Conservation (phyloP, 2,797 vertebrate genomes). For the Hypotaenidia philippensis region DNA sequence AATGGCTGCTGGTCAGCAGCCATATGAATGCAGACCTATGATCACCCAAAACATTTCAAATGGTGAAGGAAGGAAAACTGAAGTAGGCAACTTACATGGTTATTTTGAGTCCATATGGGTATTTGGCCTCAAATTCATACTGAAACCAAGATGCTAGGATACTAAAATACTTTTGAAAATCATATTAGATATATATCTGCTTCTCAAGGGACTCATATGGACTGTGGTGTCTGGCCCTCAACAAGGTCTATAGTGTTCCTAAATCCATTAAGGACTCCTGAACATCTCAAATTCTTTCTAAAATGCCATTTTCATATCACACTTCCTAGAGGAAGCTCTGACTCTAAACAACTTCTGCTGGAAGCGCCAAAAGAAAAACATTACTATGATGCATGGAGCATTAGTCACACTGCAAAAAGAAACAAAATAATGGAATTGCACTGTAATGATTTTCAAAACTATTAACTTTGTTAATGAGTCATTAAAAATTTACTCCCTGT, state of each 20-base stretch:
- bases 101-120: not conserved
- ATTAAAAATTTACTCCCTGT: constrained; percentile 67
- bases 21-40: not conserved
- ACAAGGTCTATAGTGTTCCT: not conserved
- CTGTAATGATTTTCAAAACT: constrained; percentile 60
- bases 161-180: not conserved
- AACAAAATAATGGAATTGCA: constrained; percentile 55
- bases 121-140: not conserved
- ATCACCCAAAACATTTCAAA: not conserved
- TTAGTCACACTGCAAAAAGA: constrained; percentile 38
- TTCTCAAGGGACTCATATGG: not conserved
- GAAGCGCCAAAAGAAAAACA: constrained; percentile 35
- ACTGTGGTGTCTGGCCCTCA: not conserved
- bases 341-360: constrained; percentile 28
- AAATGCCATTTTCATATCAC: not conserved
- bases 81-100: not conserved
- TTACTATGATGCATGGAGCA: constrained; percentile 61
- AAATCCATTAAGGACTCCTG: not conserved
- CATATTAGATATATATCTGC: not conserved
- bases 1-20: not conserved
- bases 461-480: constrained; percentile 67
- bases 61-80: not conserved
- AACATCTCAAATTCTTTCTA: not conserved
- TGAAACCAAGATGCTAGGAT: not conserved
- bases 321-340: constrained; percentile 24